These are phyloP conservation scores for Ibycter americanus DNA, from an alignment of 2,797 vertebrate species.

Conservation along the genomic window DNA sequence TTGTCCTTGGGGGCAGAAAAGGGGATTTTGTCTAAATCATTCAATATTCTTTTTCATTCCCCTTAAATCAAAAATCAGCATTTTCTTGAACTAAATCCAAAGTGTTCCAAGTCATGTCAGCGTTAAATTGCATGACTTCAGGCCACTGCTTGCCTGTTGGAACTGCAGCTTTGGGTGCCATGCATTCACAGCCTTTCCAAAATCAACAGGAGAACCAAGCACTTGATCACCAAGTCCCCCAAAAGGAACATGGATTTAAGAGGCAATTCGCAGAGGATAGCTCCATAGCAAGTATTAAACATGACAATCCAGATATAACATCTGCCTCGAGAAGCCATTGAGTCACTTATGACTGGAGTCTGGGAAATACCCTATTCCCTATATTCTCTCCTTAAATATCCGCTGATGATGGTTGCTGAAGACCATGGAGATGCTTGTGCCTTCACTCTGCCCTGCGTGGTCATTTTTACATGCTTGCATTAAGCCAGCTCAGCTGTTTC, in stretches of 20 bases:
- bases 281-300: background rate
- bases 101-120: background rate
- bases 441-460: background rate
- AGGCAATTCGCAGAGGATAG: background rate
- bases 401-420: background rate
- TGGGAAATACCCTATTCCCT: background rate
- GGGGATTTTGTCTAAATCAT: background rate
- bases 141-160: background rate
- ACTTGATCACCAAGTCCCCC: background rate
- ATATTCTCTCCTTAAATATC: background rate
- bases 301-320: background rate
- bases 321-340: background rate
- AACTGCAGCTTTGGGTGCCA: background rate
- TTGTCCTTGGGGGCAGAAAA: background rate
- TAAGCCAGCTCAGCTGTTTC: background rate
- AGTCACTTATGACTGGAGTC: fast-evolving
- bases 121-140: background rate
- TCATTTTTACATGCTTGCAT: background rate
- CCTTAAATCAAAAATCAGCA: background rate
- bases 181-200: background rate
- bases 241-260: background rate
- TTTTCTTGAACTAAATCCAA: background rate
- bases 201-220: background rate
- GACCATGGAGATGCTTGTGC: background rate
- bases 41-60: background rate